Evolutionary conservation across 2,113 vertebrate genomes (phyloP), one percentile per base, ranked within the genome.

Genomic region (Platysternon megacephalum): DNA sequence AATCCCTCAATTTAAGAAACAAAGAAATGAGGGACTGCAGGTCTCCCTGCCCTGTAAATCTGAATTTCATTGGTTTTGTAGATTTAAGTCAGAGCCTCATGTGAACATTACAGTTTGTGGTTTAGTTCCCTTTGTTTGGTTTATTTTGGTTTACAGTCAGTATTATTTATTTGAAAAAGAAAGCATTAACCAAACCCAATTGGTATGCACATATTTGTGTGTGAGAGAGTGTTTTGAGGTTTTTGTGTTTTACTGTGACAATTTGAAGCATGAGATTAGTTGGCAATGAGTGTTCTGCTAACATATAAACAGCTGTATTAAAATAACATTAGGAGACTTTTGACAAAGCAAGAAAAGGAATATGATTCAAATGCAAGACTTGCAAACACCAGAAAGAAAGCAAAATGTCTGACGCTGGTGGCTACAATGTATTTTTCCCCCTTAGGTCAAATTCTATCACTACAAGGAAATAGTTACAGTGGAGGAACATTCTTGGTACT

Each of bases 291-390:
- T 26, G 12, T 81, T 93, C 80, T 87, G 29, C 86, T 92, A 94
- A 96, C 82, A 94, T 29, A 35, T 11, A 32, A 26, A 83, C 44
- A 89, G 61, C 84, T 93, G 85, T 81, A 58, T 86, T 65, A 35
- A 93, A 89, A 88, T 82, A 96, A 95, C 11, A 16, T 42, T 92
- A 94, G 88, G 87, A 94, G 72, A 68, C 26, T 72, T 44, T 85
- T 84, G 65, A 86, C 87, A 95, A 97, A 90, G 68, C 88, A 91
- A 93, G 76, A 72, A 72, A 84, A 90, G 42, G 51, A 87, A 93
- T 22, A 6, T 35, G 91, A 78, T 92, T 95, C 48, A 53, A 92
- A 94, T 65, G 22, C 52, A 91, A 89, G 52, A 68, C 21, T 44
- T n/a, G 11, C 6, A n/a, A 2, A 6, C 80, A 80, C 35, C 76